phyloP scores from a whole-genome alignment of 2,888 invertebrate genomes.

The Acanthosepion pharaonis region DNA sequence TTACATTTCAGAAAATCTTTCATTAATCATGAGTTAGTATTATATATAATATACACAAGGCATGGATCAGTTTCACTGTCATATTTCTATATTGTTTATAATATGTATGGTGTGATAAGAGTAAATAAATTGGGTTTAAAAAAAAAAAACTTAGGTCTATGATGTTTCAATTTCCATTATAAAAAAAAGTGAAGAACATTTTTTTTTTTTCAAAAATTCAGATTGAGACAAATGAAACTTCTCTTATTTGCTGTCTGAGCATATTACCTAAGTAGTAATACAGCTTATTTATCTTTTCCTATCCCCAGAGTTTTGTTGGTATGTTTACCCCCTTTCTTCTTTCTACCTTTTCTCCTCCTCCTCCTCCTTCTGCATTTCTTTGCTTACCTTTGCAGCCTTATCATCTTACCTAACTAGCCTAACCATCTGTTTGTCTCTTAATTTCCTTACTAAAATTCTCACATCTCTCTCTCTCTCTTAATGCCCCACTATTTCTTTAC shows the following conservation, averaged over 20 bases:
- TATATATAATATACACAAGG: not conserved
- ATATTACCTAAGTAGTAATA: not conserved
- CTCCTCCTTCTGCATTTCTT: not conserved
- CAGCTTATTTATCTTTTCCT: not conserved
- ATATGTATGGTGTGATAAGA: no score
- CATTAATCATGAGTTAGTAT: not conserved
- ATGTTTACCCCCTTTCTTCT: not conserved
- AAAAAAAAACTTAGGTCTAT: not conserved
- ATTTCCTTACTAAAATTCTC: not conserved
- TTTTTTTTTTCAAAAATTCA: not conserved
- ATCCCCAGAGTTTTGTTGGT: slow-evolving; percentile 18
- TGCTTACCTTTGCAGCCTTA: not conserved
- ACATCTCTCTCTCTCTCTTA: not conserved
- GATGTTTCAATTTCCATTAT: not conserved
- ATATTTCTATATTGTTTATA: not conserved
- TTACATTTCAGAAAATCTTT: not conserved
- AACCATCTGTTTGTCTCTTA: slow-evolving; percentile 9
- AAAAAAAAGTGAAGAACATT: not conserved
- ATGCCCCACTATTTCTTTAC: not conserved
- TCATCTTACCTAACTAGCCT: not conserved
- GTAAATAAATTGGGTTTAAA: not conserved
- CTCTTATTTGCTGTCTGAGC: not conserved
- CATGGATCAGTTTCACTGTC: not conserved
- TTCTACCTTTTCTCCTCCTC: slow-evolving; percentile 50
- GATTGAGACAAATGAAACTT: not conserved